These are phyloP conservation scores for Cromileptes altivelis DNA, from an alignment of 2,113 vertebrate species.

Conservation along the genomic window DNA sequence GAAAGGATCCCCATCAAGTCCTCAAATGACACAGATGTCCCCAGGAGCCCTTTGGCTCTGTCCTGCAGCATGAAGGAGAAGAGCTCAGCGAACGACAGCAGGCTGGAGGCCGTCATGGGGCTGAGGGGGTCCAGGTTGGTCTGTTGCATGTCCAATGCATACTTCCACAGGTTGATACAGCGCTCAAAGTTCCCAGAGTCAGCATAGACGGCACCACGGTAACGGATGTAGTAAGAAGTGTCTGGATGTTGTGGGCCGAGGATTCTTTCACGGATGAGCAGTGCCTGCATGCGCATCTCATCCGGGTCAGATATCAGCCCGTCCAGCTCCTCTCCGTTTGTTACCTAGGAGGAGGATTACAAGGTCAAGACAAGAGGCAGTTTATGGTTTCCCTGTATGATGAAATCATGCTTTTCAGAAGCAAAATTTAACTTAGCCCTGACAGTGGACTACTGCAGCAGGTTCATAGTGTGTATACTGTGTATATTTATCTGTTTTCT, in stretches of 20 bases:
- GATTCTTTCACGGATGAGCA: slow-evolving; percentile 96
- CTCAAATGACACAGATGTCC: slow-evolving; percentile 95
- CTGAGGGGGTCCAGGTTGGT: slow-evolving; percentile 96
- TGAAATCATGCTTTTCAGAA: not conserved
- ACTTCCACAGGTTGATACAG: slow-evolving; percentile 98
- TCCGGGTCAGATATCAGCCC: slow-evolving; percentile 97
- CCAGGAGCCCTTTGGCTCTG: slow-evolving; percentile 95
- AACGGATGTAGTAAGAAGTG: slow-evolving; percentile 98
- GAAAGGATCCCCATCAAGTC: slow-evolving; percentile 98
- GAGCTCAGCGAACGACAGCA: slow-evolving; percentile 97
- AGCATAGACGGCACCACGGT: slow-evolving; percentile 96
- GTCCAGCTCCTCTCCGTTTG: slow-evolving; percentile 92
- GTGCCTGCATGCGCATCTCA: slow-evolving; percentile 98
- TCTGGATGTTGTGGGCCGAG: slow-evolving; percentile 98
- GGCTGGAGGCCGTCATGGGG: slow-evolving; percentile 98
- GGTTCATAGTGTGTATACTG: too few relatives aligned
- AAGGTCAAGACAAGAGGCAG: not conserved
- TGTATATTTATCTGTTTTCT: not conserved
- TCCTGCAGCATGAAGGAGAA: slow-evolving; percentile 99
- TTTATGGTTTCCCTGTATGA: not conserved
- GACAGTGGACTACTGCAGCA: not conserved
- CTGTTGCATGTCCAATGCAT: slow-evolving; percentile 99
- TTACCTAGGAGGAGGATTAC: slow-evolving; percentile 63
- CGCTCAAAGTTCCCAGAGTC: slow-evolving; percentile 98
- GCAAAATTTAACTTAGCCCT: not conserved